A percentile compares a stretch with the other conserved stretches of the same genome.
These are phyloP conservation scores for Synergus itoensis DNA, from an alignment of 2,888 invertebrate species.

Conservation along the genomic window DNA sequence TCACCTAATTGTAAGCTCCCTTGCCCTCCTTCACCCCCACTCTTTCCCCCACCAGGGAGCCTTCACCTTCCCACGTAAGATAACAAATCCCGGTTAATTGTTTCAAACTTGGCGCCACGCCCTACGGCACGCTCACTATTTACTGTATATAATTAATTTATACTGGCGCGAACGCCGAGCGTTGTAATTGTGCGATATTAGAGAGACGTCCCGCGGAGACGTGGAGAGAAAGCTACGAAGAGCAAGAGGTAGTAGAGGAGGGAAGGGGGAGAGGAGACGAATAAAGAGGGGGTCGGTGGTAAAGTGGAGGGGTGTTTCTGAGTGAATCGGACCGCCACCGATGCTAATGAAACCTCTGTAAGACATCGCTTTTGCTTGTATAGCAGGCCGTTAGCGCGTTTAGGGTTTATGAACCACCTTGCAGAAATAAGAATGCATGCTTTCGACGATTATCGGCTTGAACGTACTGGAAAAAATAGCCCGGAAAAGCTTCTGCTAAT, in stretches of 20 bases:
- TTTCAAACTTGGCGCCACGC: conserved; percentile 66
- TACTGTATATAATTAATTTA: conserved; percentile 68
- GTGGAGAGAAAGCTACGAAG: conserved; percentile 39
- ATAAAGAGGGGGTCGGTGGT: neutral
- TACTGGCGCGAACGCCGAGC: conserved; percentile 49
- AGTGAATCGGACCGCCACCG: conserved; percentile 49
- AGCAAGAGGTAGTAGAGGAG: conserved; percentile 46
- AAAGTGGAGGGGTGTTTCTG: conserved; percentile 28
- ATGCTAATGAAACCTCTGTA: conserved; percentile 54
- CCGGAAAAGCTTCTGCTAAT: neutral
- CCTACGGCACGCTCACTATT: conserved; percentile 59
- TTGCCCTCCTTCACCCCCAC: conserved; percentile 41
- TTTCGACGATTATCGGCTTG: conserved; percentile 43
- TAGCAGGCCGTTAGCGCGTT: conserved; percentile 46
- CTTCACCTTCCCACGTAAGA: conserved; percentile 58
- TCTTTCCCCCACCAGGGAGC: conserved; percentile 15
- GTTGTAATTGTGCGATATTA: conserved; percentile 58
- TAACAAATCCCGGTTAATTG: conserved; percentile 70
- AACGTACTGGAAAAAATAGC: conserved; percentile 18
- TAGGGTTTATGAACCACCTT: conserved; percentile 47
- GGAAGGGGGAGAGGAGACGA: conserved; percentile 39
- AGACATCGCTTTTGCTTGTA: conserved; percentile 51
- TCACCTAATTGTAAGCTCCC: conserved; percentile 63
- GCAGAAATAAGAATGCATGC: conserved; percentile 53
- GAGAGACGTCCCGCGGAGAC: conserved; percentile 43